These are phyloP conservation scores for Crotalus tigris DNA, from an alignment of 2,113 vertebrate species.

Conservation along the genomic window DNA sequence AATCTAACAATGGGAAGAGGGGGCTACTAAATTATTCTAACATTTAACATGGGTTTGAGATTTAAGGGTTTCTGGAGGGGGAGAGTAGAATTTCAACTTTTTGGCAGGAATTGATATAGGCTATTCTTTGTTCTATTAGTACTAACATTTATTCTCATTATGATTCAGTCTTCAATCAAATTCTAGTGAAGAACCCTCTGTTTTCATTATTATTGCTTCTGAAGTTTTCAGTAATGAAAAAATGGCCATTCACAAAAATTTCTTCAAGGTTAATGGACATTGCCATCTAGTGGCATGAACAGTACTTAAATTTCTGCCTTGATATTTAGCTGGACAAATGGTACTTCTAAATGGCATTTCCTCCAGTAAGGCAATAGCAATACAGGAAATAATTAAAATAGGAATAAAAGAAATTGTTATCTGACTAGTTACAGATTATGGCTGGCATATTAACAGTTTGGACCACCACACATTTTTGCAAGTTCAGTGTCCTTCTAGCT, in stretches of 20 bases:
- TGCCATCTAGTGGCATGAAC: slow-evolving; percentile 65
- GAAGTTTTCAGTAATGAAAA: background rate
- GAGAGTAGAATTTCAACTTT: background rate
- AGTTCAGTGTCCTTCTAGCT: background rate
- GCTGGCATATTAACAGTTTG: background rate
- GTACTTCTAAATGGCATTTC: background rate
- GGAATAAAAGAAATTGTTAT: background rate
- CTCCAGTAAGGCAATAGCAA: background rate
- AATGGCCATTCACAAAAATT: slow-evolving; percentile 15
- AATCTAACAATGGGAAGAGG: background rate
- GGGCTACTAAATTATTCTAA: background rate
- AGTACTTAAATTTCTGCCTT: slow-evolving; percentile 4
- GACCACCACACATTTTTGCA: background rate
- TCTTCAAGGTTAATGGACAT: slow-evolving; percentile 44
- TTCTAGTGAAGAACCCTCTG: background rate
- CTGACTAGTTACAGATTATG: background rate
- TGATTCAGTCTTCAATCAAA: slow-evolving; percentile 3
- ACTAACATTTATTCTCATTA: background rate
- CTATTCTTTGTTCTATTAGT: background rate
- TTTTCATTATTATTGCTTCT: background rate
- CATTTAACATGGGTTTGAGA: background rate
- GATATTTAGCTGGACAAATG: background rate
- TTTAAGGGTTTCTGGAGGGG: background rate
- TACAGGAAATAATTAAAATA: background rate
- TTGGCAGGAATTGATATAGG: background rate